phyloP scores from a whole-genome alignment of 2,797 vertebrate species.

The Pipistrellus pipistrellus region DNA sequence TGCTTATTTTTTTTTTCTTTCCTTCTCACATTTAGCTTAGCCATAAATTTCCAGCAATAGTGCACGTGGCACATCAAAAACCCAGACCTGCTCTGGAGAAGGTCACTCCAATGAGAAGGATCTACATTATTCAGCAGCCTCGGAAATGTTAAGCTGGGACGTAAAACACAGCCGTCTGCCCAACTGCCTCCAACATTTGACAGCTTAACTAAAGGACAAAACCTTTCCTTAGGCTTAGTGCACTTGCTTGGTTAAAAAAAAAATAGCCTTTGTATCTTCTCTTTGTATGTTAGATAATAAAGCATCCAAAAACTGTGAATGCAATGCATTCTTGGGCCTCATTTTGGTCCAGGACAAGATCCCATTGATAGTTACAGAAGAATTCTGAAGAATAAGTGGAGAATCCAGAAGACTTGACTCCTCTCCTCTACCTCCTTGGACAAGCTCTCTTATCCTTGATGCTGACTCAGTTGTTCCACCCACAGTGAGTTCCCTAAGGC shows the following conservation, averaged over 20 bases:
- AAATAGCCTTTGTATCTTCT: constrained; percentile 72
- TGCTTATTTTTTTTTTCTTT: constrained; percentile 7
- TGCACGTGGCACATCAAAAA: constrained; percentile 93
- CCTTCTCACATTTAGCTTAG: constrained; percentile 90
- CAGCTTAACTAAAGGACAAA: constrained; percentile 57
- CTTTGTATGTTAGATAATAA: constrained; percentile 85
- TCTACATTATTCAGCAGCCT: constrained; percentile 95
- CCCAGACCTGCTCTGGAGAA: constrained; percentile 93
- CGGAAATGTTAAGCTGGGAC: constrained; percentile 91
- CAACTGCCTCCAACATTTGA: constrained; percentile 59
- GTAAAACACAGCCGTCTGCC: constrained; percentile 73
- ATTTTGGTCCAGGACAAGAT: background rate
- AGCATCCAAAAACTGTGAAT: constrained; percentile 73
- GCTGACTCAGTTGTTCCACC: background rate
- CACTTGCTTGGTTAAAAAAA: constrained; percentile 74
- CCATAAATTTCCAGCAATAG: constrained; percentile 92
- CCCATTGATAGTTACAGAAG: background rate
- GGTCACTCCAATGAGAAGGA: constrained; percentile 87
- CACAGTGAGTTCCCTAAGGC: background rate
- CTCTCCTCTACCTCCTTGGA: background rate
- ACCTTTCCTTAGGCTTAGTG: constrained; percentile 41
- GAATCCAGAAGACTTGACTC: background rate
- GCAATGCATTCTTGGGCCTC: background rate
- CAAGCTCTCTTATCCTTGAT: background rate
- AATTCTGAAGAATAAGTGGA: background rate